These are phyloP conservation scores for Eupithecia insigniata DNA, from an alignment of 2,888 invertebrate species.

Conservation along the genomic window DNA sequence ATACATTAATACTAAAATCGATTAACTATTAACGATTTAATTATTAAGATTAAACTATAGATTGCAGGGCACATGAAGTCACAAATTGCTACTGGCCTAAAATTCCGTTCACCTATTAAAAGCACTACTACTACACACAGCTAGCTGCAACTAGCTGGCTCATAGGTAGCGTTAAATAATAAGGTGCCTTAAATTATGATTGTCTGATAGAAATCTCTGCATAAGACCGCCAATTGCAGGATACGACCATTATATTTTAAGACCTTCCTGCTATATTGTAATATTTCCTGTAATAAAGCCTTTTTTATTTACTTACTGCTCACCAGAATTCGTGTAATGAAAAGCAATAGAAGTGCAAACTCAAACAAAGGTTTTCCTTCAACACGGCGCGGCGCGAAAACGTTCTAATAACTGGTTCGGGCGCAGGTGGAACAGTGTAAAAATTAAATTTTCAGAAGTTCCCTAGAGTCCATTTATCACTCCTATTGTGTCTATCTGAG, in stretches of 20 bases:
- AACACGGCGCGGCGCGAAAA: slow-evolving; percentile 13
- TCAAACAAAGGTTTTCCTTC: slow-evolving; percentile 17
- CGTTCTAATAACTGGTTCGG: slow-evolving; percentile 14
- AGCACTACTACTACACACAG: neutral
- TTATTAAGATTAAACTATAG: too few relatives aligned
- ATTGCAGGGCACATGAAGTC: neutral
- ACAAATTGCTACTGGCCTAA: neutral
- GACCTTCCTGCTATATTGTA: too few relatives aligned
- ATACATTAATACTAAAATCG: neutral
- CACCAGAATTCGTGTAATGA: neutral
- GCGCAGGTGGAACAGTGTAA: slow-evolving; percentile 1
- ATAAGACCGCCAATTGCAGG: too few relatives aligned
- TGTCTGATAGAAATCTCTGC: too few relatives aligned
- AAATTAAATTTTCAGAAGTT: slow-evolving; percentile 18
- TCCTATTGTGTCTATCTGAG: slow-evolving; percentile 23
- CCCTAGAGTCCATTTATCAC: slow-evolving; percentile 27
- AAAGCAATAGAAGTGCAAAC: neutral
- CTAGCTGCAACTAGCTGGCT: too few relatives aligned
- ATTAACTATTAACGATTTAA: too few relatives aligned
- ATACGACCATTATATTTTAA: too few relatives aligned
- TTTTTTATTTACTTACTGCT: too few relatives aligned
- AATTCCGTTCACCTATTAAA: neutral
- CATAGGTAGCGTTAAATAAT: too few relatives aligned
- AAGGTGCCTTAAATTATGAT: too few relatives aligned
- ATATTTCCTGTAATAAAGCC: too few relatives aligned